phyloP scores from a whole-genome alignment of 2,113 vertebrate genomes.

The Enhydra lutris region DNA sequence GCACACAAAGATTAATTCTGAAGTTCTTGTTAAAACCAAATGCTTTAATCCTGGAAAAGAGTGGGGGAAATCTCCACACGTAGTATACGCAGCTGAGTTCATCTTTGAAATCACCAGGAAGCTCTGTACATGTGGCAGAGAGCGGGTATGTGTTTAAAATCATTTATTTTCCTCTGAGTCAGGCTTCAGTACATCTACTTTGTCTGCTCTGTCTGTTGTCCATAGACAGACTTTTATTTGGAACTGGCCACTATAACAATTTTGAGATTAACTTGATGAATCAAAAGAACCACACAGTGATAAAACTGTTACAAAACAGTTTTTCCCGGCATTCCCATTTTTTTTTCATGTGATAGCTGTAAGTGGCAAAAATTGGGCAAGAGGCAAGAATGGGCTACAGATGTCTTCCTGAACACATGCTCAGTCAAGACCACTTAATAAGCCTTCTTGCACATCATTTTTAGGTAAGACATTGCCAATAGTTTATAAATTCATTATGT shows the following conservation, averaged over 20 bases:
- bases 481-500: neutral
- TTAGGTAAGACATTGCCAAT: neutral
- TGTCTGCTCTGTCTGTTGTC: neutral
- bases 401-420: neutral
- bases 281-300: slow-evolving; percentile 5
- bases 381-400: neutral
- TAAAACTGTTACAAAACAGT: neutral
- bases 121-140: neutral
- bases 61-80: neutral
- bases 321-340: neutral
- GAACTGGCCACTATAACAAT: neutral
- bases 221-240: slow-evolving; percentile 8
- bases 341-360: neutral
- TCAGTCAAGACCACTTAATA: neutral
- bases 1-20: slow-evolving; percentile 68
- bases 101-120: slow-evolving; percentile 64
- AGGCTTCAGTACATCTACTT: neutral
- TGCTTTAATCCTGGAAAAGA: slow-evolving; percentile 56
- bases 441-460: neutral
- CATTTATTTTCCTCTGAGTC: neutral
- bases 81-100: slow-evolving; percentile 27
- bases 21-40: slow-evolving; percentile 77
- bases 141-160: neutral
- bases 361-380: neutral
- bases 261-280: slow-evolving; percentile 60